Base-by-base conservation (phyloP, 2,888 invertebrate genomes). In the Scelioninae gen. 2 region DNA sequence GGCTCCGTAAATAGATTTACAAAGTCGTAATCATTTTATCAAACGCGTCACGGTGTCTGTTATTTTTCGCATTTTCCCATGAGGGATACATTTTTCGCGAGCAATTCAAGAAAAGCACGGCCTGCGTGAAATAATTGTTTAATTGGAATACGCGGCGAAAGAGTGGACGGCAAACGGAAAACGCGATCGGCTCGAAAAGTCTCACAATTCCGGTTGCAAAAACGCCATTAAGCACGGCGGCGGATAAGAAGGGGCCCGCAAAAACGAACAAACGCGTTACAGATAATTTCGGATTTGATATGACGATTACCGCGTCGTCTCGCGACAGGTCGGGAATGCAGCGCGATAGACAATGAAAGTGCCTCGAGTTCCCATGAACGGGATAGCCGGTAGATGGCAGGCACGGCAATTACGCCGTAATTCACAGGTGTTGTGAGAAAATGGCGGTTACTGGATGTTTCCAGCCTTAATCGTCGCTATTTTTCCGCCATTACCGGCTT, bases 381-480 rank as follows among this genome's bases (percentile, higher is more conserved):
- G 76, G 78, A 81, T 79, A 78, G 81, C 78, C 74, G 55, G 74
- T 78, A 73, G 77, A 77, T 76, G 77, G 80, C 80, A 80, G 80
- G 81, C 79, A 81, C 81, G 81, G 83, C 84, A 84, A 84, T 84
- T 84, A 84, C 83, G 83, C 84, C 76, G 83, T 83, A 83, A 84
- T 84, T 84, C 84, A 82, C 84, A 83, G 84, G 84, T 84, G 84
- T 84, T 84, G 83, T 81, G 83, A 84, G 83, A 83, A 83, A 84
- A 83, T 82, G 82, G 79, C 81, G 81, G 81, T 81, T 80, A 81
- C 80, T 81, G 79, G 81, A 83, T 84, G 81, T 83, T 84, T 82
- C 80, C 81, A 79, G 78, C 81, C 83, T 83, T 84, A 84, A 84
- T 84, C 84, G 84, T 80, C 79, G 82, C 82, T 82, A 84, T 84